Base-by-base conservation (phyloP, 2,113 vertebrate species). In the Echinops telfairi region DNA sequence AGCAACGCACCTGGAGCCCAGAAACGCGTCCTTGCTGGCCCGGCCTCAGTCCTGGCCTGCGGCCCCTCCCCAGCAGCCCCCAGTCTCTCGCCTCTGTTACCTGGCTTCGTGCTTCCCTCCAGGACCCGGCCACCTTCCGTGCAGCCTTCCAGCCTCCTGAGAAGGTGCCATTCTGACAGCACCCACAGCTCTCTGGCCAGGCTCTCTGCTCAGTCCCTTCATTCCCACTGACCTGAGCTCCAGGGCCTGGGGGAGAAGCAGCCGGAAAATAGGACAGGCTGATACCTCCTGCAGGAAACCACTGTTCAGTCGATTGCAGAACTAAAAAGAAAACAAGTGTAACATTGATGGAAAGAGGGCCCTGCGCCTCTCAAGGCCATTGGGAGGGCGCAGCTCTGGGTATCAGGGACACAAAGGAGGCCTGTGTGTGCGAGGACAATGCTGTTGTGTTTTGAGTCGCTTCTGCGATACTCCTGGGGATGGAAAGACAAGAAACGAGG, bases 361-460 rank as follows among this genome's bases (percentile, higher is more conserved):
- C 76, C 43, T 80, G 83, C 83, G 92, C 88, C n/a, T 86, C 88
- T 93, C 88, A 86, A 95, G 95, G 88, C 95, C 89, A 95, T 94
- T 97, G 95, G 94, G 19, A 83, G 64, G 85, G 90, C 70, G 0
- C 88, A 60, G 91, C 75, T 80, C 78, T 88, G 84, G 83, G 92
- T 36, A 6, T 3, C 14, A 1, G 40, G 90, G 83, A 75, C 66
- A 97, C 95, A 97, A 97, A 92, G 88, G 60, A 88, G 25, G 64
- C 75, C 83, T 95, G 90, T 97, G 97, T 94, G 27, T 29, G 11
- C 0, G 38, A 95, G 94, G 73, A 97, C 96, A 96, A 93, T 96
- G 88, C 86, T 6, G 4, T 71, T 62, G 90, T 93, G 93, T 95
- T 71, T 80, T 47, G 73, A 77, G 75, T 76, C 20, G 40, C 76